Base-by-base conservation (phyloP, 2,113 vertebrate genomes). In the Mesembrinibis cayennensis region DNA sequence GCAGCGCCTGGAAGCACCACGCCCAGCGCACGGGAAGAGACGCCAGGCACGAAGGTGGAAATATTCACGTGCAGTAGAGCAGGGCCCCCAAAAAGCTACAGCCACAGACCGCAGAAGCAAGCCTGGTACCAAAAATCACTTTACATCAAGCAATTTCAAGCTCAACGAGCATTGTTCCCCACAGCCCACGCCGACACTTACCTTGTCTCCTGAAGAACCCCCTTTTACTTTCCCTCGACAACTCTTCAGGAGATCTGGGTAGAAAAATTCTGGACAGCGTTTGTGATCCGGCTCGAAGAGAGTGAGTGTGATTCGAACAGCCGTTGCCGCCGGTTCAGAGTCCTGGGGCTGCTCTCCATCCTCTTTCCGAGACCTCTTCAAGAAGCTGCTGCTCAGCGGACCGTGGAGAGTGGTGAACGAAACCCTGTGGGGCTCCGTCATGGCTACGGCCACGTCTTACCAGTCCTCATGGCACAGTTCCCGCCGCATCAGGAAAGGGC, bases 181-280 rank as follows among this genome's bases (percentile, higher is more conserved):
- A 12, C 3, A 62, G 13, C 7, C 22, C 19, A 25, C 1, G 0
- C 22, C 23, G 23, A 42, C 5, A 21, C 87, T 58, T 65, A 98
- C 98, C 97, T 98, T 98, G 36, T 98, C 98, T 95, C 81, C 93
- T 0, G 95, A 71, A 8, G 93, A 96, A 58, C 87, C 17, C 53
- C 97, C 97, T 97, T 98, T 98, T 7, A 80, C 77, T 82, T 96
- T 98, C 34, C 90, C 98, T 36, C 90, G 91, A 5, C 89, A 96
- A 49, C 95, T 98, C 79, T 98, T 98, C 44, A 99, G 56, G 22
- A 99, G 97, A 66, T 99, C 98, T 0, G 97, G 97, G 95, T 99
- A 99, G 96, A 98, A 99, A 95, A 99, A 99, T 92, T 99, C 99
- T 0, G 99, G 99, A n/a, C 99, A 99, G 40, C 95, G 98, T 45